Conservation (phyloP, 2,888 invertebrate genomes). For the Busseola fusca region DNA sequence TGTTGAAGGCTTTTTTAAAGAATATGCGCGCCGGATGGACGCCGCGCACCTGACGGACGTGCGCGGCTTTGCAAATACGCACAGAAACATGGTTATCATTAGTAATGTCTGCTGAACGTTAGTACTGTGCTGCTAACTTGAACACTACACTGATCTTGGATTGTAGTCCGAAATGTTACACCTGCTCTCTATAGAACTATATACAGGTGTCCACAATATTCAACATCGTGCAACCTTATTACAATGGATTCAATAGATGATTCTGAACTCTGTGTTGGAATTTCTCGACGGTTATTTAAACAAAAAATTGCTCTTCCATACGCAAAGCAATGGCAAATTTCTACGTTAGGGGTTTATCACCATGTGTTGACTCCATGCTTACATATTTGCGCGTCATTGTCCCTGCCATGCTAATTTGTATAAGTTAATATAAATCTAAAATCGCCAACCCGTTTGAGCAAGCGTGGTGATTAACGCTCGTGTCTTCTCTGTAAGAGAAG, state of each 20-base stretch:
- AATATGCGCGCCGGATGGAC: constrained; percentile 73
- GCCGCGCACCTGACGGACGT: constrained; percentile 69
- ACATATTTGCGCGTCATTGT: not conserved
- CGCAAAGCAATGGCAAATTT: not conserved
- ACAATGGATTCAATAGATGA: not conserved
- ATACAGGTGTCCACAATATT: constrained; percentile 2
- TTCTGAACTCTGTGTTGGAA: not conserved
- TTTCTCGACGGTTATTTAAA: not conserved
- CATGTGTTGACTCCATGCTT: not conserved
- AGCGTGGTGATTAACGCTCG: not conserved
- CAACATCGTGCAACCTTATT: not conserved
- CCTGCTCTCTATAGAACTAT: constrained; percentile 17
- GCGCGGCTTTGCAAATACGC: constrained; percentile 68
- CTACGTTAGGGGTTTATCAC: not conserved
- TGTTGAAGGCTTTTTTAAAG: constrained; percentile 62
- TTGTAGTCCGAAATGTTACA: constrained; percentile 25
- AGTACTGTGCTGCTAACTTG: constrained; percentile 47
- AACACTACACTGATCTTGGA: constrained; percentile 21
- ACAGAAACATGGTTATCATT: constrained; percentile 60
- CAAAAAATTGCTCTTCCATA: not conserved
- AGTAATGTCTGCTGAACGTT: constrained; percentile 53
- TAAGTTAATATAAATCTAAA: not conserved
- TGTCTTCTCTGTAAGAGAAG: not conserved
- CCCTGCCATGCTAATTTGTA: not conserved
- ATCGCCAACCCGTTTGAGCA: not conserved